Base-by-base conservation (phyloP, 2,888 invertebrate species). In the Colletes collaris region DNA sequence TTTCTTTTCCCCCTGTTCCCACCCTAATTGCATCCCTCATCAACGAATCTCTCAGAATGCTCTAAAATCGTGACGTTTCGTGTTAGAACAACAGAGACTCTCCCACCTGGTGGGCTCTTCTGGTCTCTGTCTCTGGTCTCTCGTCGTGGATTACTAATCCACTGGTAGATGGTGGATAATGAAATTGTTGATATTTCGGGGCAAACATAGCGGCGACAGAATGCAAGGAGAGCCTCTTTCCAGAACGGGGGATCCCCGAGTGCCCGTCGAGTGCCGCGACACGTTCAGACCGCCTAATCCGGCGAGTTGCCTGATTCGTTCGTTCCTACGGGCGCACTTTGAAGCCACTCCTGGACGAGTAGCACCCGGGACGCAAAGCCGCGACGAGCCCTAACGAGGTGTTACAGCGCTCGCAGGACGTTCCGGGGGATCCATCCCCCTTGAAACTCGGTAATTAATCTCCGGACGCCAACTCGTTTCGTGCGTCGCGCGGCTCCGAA, bases 371-470 rank as follows among this genome's bases (percentile, higher is more conserved):
- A 46, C 68, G 71, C 62, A 77, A 83, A 83, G 81, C 70, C 75
- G 69, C 60, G 73, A 67, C 81, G 68, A 66, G 64, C 78, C 78
- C 65, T 83, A 81, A 72, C 79, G 81, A 83, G 81, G 81, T 80
- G 86, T 81, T 73, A 74, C 70, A 79, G 67, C 70, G 67, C 75
- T 64, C 65, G 60, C 60, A 73, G 75, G 79, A 76, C 71, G 71
- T 70, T 52, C 52, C 59, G 62, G 67, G 62, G 67, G 75, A 78
- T 86, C 69, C 75, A 75, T 80, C 74, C 85, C 71, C 27, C 81
- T 72, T 73, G 87, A 81, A 85, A 85, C 76, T 77, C 83, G 59
- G 83, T 86, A 86, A 86, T 86, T 86, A 86, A 86, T 86, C 86
- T 86, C 81, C 73, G 75, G 72, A 73, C 75, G 84, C 70, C 76